Evolutionary conservation across 2,113 vertebrate genomes (phyloP).

Genomic region (Callocephalon fimbriatum): DNA sequence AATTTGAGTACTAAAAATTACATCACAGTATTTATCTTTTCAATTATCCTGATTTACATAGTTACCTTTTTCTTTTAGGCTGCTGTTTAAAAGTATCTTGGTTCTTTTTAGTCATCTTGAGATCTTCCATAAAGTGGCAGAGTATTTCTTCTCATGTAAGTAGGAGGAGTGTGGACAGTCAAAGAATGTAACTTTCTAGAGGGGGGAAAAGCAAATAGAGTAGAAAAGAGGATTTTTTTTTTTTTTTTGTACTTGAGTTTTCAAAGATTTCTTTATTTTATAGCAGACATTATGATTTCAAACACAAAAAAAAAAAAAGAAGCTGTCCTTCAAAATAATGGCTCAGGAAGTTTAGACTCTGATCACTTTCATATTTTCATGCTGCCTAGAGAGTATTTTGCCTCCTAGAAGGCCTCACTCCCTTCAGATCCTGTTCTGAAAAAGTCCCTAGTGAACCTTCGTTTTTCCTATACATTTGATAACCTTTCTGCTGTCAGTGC

Average conservation of each 20-base stretch:
- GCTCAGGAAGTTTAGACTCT: slow-evolving; percentile 52
- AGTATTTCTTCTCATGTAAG: slow-evolving; percentile 69
- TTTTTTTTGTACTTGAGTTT: slow-evolving; percentile 8
- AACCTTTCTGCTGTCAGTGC: not conserved
- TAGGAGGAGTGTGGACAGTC: slow-evolving; percentile 68
- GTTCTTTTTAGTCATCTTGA: slow-evolving; percentile 68
- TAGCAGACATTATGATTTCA: slow-evolving; percentile 27
- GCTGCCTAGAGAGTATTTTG: slow-evolving; percentile 16
- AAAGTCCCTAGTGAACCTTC: not conserved
- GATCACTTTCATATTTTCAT: slow-evolving; percentile 66
- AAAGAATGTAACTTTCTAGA: slow-evolving; percentile 75
- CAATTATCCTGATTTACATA: slow-evolving; percentile 39
- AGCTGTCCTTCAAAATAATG: slow-evolving; percentile 57
- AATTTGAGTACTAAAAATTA: not conserved
- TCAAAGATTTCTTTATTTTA: slow-evolving; percentile 70
- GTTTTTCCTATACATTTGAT: not conserved
- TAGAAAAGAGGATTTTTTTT: slow-evolving; percentile 69
- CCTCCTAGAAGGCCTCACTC: not conserved
- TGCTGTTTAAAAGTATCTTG: slow-evolving; percentile 68
- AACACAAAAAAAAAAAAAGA: slow-evolving; percentile 14
- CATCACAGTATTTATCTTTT: not conserved
- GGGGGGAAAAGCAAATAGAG: slow-evolving; percentile 67
- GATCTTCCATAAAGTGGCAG: slow-evolving; percentile 66
- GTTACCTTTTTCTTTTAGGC: slow-evolving; percentile 67
- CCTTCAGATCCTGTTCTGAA: not conserved